These are phyloP conservation scores for Eidolon helvum DNA, from an alignment of 2,113 vertebrate genomes.

Conservation along the genomic window DNA sequence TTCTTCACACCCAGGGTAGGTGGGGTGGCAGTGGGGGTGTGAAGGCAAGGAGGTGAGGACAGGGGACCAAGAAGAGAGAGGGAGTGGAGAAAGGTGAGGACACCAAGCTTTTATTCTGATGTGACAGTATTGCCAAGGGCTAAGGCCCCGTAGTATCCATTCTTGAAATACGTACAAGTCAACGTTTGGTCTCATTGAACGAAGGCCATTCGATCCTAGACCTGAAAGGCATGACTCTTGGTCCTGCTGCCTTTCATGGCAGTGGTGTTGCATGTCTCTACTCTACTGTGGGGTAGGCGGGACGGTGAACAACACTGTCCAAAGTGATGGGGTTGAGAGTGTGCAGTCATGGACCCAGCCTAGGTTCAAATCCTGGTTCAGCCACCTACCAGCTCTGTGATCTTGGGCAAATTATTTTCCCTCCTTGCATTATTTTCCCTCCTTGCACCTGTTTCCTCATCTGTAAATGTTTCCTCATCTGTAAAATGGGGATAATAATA, in stretches of 20 bases:
- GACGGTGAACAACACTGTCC: background rate
- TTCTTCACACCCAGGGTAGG: background rate
- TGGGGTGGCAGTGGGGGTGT: fast-evolving
- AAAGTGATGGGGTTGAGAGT: too few species aligned
- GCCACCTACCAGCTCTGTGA: background rate
- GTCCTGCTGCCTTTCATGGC: fast-evolving
- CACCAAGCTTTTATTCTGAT: background rate
- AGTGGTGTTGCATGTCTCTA: fast-evolving
- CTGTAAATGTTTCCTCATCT: constrained; percentile 67
- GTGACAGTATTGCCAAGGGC: background rate
- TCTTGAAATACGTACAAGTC: background rate
- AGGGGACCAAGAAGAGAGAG: background rate
- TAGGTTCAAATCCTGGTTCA: background rate
- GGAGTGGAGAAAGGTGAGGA: background rate
- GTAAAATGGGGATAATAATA: constrained; percentile 61
- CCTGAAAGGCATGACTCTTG: background rate
- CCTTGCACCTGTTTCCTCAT: too few species aligned
- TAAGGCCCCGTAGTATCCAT: background rate
- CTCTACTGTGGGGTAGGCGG: background rate
- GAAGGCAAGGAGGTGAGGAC: background rate
- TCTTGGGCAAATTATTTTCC: background rate
- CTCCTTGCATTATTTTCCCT: background rate
- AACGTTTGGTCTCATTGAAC: background rate
- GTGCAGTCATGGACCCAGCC: background rate
- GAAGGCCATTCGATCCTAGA: background rate